phyloP scores from a whole-genome alignment of 2,113 vertebrate genomes.

The Danionella cerebrum region DNA sequence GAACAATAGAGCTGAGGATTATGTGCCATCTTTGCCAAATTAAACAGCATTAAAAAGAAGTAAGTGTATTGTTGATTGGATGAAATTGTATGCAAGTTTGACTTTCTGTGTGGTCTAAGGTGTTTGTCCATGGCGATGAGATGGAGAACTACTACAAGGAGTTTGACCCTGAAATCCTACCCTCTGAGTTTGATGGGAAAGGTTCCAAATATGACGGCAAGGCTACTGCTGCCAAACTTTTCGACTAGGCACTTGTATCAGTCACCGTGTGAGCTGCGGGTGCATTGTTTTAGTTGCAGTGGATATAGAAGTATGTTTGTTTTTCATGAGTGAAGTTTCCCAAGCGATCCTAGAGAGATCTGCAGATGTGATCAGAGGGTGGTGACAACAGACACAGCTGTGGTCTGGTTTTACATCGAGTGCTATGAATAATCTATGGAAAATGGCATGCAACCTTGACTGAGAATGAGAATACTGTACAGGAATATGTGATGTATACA shows the following conservation, averaged over 20 bases:
- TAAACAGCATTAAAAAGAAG: neutral
- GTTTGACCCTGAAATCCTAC: slow-evolving; percentile 84
- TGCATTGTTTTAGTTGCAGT: slow-evolving; percentile 10
- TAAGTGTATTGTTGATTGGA: no score
- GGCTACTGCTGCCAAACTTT: slow-evolving; percentile 73
- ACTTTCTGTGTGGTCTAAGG: slow-evolving; percentile 56
- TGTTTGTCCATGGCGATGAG: slow-evolving; percentile 90
- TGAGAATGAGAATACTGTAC: neutral
- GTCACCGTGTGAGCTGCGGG: neutral
- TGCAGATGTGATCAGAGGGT: neutral
- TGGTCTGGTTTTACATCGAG: neutral
- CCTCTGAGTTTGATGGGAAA: slow-evolving; percentile 85
- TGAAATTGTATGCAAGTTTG: neutral
- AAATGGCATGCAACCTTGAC: neutral
- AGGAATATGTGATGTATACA: neutral
- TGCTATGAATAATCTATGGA: no score
- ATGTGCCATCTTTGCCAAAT: no score
- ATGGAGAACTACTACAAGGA: slow-evolving; percentile 86
- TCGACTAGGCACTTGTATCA: slow-evolving; percentile 67
- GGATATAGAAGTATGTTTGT: neutral
- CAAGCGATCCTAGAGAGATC: neutral
- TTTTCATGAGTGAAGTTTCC: neutral
- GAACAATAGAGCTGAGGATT: no score
- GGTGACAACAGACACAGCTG: neutral
- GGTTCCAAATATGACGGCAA: slow-evolving; percentile 82